A percentile compares a stretch with the other conserved stretches of the same genome.
phyloP scores from a whole-genome alignment of 1,140 invertebrate genomes.

The Meteorus sp. region DNA sequence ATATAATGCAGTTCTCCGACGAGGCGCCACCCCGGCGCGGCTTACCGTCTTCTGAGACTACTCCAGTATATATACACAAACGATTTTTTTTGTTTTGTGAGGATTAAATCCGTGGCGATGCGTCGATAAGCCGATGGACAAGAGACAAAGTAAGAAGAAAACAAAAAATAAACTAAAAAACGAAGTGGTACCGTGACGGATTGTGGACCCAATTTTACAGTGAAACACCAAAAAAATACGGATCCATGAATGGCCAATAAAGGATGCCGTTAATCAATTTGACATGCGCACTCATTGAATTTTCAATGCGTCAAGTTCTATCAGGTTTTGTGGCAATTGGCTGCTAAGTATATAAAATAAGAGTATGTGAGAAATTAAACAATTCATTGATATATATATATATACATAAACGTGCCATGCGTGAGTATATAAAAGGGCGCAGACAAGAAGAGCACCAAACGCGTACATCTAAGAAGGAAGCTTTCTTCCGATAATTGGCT shows the following conservation, averaged over 20 bases:
- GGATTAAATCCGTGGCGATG: constrained; percentile 57
- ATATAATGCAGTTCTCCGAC: constrained; percentile 13
- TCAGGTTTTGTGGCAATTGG: too few species aligned
- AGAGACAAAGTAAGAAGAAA: too few species aligned
- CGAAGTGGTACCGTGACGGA: constrained; percentile 52
- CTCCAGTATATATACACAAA: too few species aligned
- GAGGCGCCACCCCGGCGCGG: constrained; percentile 33
- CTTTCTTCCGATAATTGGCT: constrained; percentile 50
- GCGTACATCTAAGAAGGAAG: constrained; percentile 22
- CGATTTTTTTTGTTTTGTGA: constrained; percentile 23
- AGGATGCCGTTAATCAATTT: too few species aligned
- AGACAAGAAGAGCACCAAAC: constrained; percentile 1
- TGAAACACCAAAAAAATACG: neutral
- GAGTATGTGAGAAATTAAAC: too few species aligned
- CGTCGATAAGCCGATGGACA: constrained; percentile 54
- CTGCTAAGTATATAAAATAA: too few species aligned
- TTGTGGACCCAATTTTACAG: constrained; percentile 44
- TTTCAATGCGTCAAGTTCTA: too few species aligned
- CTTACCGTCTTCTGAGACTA: constrained; percentile 23
- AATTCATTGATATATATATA: too few species aligned
- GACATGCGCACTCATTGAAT: too few species aligned
- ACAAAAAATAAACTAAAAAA: too few species aligned
- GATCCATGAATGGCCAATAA: too few species aligned
- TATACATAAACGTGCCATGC: constrained; percentile 6
- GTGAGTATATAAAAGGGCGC: constrained; percentile 3